Percentiles rank a stretch among this genome's conserved stretches.
Conservation (phyloP, 2,888 invertebrate species). For the Polyommatus icarus region DNA sequence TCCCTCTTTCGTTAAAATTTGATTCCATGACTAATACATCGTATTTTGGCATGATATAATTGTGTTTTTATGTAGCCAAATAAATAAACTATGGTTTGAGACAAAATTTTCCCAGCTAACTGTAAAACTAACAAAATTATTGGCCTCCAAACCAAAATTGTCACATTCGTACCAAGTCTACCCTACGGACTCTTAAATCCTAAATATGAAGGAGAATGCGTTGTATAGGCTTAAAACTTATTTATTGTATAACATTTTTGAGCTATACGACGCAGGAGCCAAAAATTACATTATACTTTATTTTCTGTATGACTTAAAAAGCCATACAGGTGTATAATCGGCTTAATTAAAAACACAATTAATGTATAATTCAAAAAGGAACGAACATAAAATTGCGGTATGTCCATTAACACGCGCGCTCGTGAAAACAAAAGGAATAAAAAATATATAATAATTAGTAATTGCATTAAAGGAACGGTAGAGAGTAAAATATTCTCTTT, state of each 20-base stretch:
- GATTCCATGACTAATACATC: too few species aligned
- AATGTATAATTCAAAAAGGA: background rate
- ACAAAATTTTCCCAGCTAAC: too few species aligned
- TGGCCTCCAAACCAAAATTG: too few species aligned
- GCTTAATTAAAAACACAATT: conserved; percentile 6
- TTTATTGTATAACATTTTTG: background rate
- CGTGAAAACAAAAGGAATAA: conserved; percentile 15
- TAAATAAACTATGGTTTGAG: too few species aligned
- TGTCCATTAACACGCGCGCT: background rate
- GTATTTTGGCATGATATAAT: too few species aligned
- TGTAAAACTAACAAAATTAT: too few species aligned
- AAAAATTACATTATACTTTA: background rate
- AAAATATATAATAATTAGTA: conserved; percentile 12
- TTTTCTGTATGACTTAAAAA: background rate
- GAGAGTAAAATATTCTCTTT: conserved; percentile 14
- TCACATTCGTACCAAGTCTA: too few species aligned
- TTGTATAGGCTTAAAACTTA: background rate
- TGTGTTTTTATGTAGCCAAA: too few species aligned
- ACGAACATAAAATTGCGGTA: background rate
- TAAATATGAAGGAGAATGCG: background rate
- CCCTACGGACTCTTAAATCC: too few species aligned
- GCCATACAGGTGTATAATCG: background rate
- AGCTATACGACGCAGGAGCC: background rate
- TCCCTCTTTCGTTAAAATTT: too few species aligned
- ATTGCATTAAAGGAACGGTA: conserved; percentile 6